Conservation (phyloP, 2,113 vertebrate species). For the Xiphorhynchus elegans region DNA sequence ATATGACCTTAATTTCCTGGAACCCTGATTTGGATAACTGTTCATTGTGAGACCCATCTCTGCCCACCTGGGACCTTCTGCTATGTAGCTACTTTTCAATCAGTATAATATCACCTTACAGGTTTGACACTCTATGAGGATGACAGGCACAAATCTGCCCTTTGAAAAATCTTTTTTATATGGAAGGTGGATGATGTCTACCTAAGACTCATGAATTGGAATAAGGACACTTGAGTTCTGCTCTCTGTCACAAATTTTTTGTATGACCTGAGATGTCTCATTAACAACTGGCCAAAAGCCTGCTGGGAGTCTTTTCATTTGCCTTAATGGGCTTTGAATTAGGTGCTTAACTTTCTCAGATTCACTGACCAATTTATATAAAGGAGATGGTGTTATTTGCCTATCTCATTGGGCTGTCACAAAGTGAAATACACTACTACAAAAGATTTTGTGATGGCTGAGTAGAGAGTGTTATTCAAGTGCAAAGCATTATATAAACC, state of each 20-base stretch:
- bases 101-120: not conserved
- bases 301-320: slow-evolving; percentile 60
- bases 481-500: slow-evolving; percentile 20
- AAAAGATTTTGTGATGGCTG: slow-evolving; percentile 30
- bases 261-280: slow-evolving; percentile 41
- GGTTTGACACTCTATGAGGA: not conserved
- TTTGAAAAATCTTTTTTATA: slow-evolving; percentile 18
- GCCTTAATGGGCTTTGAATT: slow-evolving; percentile 56
- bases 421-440: slow-evolving; percentile 16
- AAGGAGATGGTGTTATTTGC: slow-evolving; percentile 38
- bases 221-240: slow-evolving; percentile 36
- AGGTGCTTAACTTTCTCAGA: slow-evolving; percentile 54
- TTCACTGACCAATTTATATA: slow-evolving; percentile 44
- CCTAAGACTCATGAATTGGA: not conserved
- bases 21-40: not conserved
- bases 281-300: slow-evolving; percentile 56
- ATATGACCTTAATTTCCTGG: slow-evolving; percentile 35
- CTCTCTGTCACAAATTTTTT: slow-evolving; percentile 48
- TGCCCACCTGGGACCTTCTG: slow-evolving; percentile 17
- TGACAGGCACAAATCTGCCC: slow-evolving; percentile 19
- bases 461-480: slow-evolving; percentile 6
- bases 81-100: not conserved
- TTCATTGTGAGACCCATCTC: not conserved
- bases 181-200: not conserved
- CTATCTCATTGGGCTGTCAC: slow-evolving; percentile 7